Base-by-base conservation (phyloP, 2,797 vertebrate species). In the Poliocrania exsul region DNA sequence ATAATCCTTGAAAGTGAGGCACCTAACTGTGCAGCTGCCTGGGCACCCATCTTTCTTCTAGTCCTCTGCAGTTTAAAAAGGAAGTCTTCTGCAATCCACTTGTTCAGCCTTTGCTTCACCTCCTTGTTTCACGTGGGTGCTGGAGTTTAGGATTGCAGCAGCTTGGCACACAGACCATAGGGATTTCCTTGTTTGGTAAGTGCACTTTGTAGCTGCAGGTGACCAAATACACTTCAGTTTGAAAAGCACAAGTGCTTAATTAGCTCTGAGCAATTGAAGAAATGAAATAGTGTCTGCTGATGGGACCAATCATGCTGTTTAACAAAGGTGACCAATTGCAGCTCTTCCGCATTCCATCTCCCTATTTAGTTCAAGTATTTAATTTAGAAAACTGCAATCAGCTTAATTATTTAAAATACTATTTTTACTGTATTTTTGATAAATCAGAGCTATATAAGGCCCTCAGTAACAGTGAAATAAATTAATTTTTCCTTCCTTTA, bases 321-420 rank as follows among this genome's bases (percentile, higher is more conserved):
- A 93, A 85, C 44, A 57, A 67, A 70, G 35, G 42, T 85, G 64
- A 89, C 79, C 79, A 89, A 77, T 2, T 60, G 35, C 69, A 85
- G 40, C 31, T 47, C 69, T 78, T 64, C 64, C 51, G 6, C 16
- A 31, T 66, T 58, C 53, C 33, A 66, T 58, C 51, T 57, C 33
- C 15, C 51, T 53, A 31, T 60, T 74, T 67, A 88, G 24, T 72
- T 91, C 6, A 9, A 87, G 85, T 74, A 58, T 67, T 86, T 90
- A 66, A 92, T 83, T 90, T 86, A 69, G 78, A 86, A 86, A 84
- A 61, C 13, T 58, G 66, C 77, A 80, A 81, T 84, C 83, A 90
- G 62, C n/a, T 19, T 80, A 93, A 70, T 19, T 62, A 70, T 85
- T 81, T 67, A 28, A 77, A 85, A 69, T 23, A 71, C 29, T 7